phyloP scores from a whole-genome alignment of 2,113 vertebrate genomes.

The Bucco capensis region DNA sequence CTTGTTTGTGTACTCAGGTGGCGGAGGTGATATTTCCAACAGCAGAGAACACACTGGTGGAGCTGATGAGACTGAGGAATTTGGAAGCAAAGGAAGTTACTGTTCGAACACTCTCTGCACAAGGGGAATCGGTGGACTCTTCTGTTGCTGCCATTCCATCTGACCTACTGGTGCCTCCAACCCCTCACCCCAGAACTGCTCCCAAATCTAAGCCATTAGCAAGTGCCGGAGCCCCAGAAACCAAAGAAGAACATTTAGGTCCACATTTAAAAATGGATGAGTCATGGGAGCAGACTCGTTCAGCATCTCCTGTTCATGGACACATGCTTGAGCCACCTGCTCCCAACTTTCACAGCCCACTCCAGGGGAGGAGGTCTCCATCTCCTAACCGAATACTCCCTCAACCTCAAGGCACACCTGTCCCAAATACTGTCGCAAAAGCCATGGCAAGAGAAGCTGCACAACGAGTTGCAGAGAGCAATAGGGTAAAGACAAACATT shows the following conservation, averaged over 20 bases:
- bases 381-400: slow-evolving; percentile 94
- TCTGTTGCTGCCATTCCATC: slow-evolving; percentile 79
- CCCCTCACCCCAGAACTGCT: slow-evolving; percentile 75
- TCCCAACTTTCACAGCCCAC: slow-evolving; percentile 68
- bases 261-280: slow-evolving; percentile 73
- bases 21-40: slow-evolving; percentile 87
- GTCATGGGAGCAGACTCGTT: slow-evolving; percentile 84
- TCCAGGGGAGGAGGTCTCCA: slow-evolving; percentile 80
- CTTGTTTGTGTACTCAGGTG: slow-evolving; percentile 72
- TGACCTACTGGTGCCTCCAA: slow-evolving; percentile 86
- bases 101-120: slow-evolving; percentile 89
- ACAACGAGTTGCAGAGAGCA: slow-evolving; percentile 86
- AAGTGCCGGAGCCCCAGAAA: slow-evolving; percentile 89
- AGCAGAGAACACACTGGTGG: slow-evolving; percentile 82
- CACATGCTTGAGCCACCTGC: slow-evolving; percentile 80
- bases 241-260: slow-evolving; percentile 89
- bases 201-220: slow-evolving; percentile 86
- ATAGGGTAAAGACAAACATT: slow-evolving; percentile 73
- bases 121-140: slow-evolving; percentile 94
- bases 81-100: slow-evolving; percentile 87
- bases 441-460: slow-evolving; percentile 96
- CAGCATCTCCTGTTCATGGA: slow-evolving; percentile 71
- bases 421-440: slow-evolving; percentile 90
- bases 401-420: slow-evolving; percentile 90
- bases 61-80: slow-evolving; percentile 82